These are phyloP conservation scores for Ciconia nigra DNA, from an alignment of 2,797 vertebrate species.

Conservation along the genomic window DNA sequence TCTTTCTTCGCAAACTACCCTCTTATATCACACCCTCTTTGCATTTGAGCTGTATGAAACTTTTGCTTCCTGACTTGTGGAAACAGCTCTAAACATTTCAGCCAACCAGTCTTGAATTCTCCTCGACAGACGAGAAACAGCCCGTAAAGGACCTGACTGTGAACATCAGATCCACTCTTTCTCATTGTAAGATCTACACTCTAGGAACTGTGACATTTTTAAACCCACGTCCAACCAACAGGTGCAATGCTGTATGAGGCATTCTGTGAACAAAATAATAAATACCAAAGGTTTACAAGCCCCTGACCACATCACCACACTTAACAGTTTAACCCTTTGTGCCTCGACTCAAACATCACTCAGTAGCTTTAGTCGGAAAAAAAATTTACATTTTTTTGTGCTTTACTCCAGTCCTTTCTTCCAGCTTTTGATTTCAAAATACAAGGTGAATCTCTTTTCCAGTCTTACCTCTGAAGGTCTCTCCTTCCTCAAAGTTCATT, in stretches of 20 bases:
- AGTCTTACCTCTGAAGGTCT: background rate
- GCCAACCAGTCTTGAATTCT: background rate
- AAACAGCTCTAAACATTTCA: background rate
- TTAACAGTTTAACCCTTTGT: background rate
- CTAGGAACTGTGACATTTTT: background rate
- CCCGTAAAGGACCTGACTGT: fast-evolving
- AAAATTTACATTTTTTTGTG: background rate
- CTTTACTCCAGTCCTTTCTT: background rate
- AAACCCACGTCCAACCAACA: background rate
- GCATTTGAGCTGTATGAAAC: background rate
- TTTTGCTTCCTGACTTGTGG: background rate
- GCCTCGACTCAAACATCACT: background rate
- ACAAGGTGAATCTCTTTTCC: background rate
- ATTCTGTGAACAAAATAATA: background rate
- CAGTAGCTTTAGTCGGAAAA: background rate
- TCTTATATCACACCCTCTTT: background rate
- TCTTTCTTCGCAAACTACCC: background rate
- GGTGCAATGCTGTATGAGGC: background rate
- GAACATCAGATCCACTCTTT: background rate
- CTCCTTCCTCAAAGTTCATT: background rate
- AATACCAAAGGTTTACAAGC: background rate
- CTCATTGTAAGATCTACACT: background rate
- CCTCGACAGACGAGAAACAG: background rate
- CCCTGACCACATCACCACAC: background rate
- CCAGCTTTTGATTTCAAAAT: background rate